phyloP scores from a whole-genome alignment of 1,140 invertebrate species.

The Eulimnadia texana region DNA sequence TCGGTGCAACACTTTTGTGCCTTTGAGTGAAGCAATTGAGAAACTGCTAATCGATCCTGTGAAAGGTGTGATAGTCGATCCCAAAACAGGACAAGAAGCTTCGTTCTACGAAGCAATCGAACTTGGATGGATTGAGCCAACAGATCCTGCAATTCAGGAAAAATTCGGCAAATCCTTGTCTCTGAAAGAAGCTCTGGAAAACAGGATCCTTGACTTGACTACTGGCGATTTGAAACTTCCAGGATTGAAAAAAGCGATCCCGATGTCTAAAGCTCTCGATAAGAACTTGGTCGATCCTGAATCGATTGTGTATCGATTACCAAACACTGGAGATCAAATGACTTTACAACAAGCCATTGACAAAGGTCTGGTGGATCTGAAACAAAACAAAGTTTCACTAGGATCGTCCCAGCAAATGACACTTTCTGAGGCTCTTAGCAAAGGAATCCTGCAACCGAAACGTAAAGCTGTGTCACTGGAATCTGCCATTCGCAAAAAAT shows the following conservation, averaged over 20 bases:
- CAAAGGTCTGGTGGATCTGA: constrained; percentile 56
- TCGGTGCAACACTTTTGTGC: constrained; percentile 44
- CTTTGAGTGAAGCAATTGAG: constrained; percentile 56
- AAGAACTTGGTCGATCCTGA: constrained; percentile 55
- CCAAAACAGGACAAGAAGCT: constrained; percentile 58
- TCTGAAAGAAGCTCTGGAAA: constrained; percentile 47
- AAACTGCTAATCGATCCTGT: constrained; percentile 56
- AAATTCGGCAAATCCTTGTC: constrained; percentile 31
- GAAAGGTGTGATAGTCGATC: constrained; percentile 65
- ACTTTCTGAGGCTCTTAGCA: constrained; percentile 50
- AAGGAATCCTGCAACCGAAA: constrained; percentile 46
- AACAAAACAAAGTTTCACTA: constrained; percentile 53
- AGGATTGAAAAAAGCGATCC: constrained; percentile 40
- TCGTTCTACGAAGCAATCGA: constrained; percentile 72
- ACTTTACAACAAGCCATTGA: constrained; percentile 58
- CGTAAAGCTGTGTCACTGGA: constrained; percentile 59
- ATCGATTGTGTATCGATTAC: constrained; percentile 51
- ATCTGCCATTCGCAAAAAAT: constrained; percentile 49
- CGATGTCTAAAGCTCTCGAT: constrained; percentile 52
- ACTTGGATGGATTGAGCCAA: constrained; percentile 41
- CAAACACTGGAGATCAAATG: constrained; percentile 51
- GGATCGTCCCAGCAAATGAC: constrained; percentile 45
- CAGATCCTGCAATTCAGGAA: constrained; percentile 16
- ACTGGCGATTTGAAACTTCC: constrained; percentile 48
- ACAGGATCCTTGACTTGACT: constrained; percentile 43